Evolutionary conservation across 1,140 invertebrate species (phyloP).

Genomic region (Gonatopus flavifemur): DNA sequence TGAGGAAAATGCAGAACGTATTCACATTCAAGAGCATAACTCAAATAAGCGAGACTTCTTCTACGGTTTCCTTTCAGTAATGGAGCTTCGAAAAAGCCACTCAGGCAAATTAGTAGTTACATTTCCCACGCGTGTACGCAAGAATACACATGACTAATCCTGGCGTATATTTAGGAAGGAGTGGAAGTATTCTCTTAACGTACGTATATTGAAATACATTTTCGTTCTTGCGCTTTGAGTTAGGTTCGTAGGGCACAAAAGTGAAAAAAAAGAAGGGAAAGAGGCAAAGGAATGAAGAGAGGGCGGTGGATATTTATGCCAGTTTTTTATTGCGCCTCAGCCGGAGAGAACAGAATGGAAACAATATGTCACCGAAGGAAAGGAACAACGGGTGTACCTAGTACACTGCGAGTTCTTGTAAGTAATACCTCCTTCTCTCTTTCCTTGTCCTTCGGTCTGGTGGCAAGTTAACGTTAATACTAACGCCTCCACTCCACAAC

Average conservation of each 20-base stretch:
- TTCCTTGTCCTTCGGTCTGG: too few relatives aligned
- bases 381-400: slow-evolving; percentile 29
- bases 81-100: slow-evolving; percentile 51
- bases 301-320: slow-evolving; percentile 51
- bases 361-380: slow-evolving; percentile 53
- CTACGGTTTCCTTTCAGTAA: slow-evolving; percentile 14
- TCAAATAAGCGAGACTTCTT: too few relatives aligned
- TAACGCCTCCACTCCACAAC: slow-evolving; percentile 28
- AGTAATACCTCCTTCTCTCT: too few relatives aligned
- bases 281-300: slow-evolving; percentile 3
- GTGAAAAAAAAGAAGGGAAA: slow-evolving; percentile 5
- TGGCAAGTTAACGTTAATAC: slow-evolving; percentile 45
- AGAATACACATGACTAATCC: too few relatives aligned
- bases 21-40: too few relatives aligned
- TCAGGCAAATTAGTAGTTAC: slow-evolving; percentile 53
- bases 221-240: slow-evolving; percentile 36
- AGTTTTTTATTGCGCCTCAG: slow-evolving; percentile 53
- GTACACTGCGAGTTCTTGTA: slow-evolving; percentile 50
- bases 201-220: too few relatives aligned
- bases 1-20: too few relatives aligned
- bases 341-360: slow-evolving; percentile 49
- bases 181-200: too few relatives aligned
- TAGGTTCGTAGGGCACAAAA: slow-evolving; percentile 9
- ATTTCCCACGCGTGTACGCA: slow-evolving; percentile 10
- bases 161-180: too few relatives aligned